These are phyloP conservation scores for Oophaga pumilio DNA, from an alignment of 2,113 vertebrate genomes.

Conservation along the genomic window DNA sequence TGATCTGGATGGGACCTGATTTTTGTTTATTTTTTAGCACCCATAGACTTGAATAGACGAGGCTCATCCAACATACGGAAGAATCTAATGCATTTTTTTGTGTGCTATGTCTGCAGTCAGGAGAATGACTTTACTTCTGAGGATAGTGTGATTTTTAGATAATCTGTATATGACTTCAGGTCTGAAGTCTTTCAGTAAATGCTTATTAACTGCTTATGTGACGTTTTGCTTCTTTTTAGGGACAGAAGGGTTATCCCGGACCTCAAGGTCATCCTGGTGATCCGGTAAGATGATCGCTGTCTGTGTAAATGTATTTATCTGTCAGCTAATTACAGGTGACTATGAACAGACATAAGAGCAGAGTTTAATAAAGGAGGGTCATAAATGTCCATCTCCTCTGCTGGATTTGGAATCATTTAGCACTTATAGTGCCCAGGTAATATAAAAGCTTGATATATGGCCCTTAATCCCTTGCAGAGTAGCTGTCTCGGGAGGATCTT, in stretches of 20 bases:
- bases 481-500: background rate
- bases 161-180: background rate
- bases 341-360: background rate
- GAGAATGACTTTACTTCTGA: background rate
- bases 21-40: too few species aligned
- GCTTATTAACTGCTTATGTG: constrained; percentile 27
- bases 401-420: background rate
- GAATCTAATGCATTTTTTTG: too few species aligned
- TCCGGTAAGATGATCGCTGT: constrained; percentile 77
- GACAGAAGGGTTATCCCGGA: constrained; percentile 90
- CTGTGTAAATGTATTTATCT: background rate
- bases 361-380: background rate
- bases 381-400: background rate
- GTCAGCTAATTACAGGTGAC: background rate
- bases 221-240: constrained; percentile 73
- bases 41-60: too few species aligned
- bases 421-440: background rate
- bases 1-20: too few species aligned
- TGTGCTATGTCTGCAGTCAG: background rate
- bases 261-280: constrained; percentile 92
- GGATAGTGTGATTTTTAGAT: too few species aligned
- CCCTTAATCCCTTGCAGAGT: background rate
- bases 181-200: background rate
- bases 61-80: too few species aligned
- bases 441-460: background rate